A percentile compares a stretch with the other conserved stretches of the same genome.
phyloP scores from a whole-genome alignment of 2,113 vertebrate genomes.

The Eira barbara region DNA sequence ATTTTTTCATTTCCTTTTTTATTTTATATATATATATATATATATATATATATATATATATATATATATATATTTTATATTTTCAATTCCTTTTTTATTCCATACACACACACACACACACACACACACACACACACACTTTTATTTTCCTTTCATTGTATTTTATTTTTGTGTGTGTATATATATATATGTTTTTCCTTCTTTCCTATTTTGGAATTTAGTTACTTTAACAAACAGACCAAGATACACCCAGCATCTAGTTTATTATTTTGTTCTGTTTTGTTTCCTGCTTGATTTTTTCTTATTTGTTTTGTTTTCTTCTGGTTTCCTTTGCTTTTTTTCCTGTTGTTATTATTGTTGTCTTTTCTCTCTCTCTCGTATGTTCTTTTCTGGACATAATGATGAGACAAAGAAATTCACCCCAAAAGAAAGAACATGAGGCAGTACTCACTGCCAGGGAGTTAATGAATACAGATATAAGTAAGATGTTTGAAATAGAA shows the following conservation, averaged over 20 bases:
- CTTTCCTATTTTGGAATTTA: neutral
- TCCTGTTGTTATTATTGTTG: neutral
- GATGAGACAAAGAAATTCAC: neutral
- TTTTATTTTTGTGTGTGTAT: neutral
- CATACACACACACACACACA: too few relatives aligned
- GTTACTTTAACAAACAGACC: neutral
- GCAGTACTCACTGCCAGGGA: neutral
- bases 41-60: too few relatives aligned
- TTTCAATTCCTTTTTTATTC: too few relatives aligned
- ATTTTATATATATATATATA: too few relatives aligned
- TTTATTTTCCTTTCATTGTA: too few relatives aligned
- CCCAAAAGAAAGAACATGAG: neutral
- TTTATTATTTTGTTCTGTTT: neutral
- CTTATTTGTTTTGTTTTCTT: neutral
- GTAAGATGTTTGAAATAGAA: neutral
- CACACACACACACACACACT: too few relatives aligned
- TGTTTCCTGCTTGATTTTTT: neutral
- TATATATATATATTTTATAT: too few relatives aligned
- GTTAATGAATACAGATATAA: neutral
- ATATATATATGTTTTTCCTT: too few relatives aligned
- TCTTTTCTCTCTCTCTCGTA: neutral
- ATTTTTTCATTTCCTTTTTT: neutral
- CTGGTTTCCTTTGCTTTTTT: neutral
- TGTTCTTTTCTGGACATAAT: neutral
- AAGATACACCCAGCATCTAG: neutral